Percentiles rank a stretch among this genome's conserved stretches.
Conservation (phyloP, 2,797 vertebrate species). For the Gallinago nigripennis region DNA sequence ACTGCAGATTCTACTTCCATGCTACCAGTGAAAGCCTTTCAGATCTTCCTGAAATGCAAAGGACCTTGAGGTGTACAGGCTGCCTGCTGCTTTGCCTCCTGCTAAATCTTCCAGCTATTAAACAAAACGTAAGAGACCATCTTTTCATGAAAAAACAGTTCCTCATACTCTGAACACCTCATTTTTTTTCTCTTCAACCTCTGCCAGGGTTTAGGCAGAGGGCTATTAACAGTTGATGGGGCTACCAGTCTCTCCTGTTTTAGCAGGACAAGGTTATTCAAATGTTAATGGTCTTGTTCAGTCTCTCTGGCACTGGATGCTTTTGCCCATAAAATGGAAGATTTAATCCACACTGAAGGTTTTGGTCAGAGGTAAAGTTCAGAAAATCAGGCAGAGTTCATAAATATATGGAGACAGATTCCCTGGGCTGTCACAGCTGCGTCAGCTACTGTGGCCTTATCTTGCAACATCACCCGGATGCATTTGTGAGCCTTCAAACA, state of each 20-base stretch:
- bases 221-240: background rate
- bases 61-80: background rate
- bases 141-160: background rate
- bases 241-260: background rate
- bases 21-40: background rate
- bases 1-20: background rate
- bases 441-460: background rate
- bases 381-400: constrained; percentile 28
- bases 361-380: constrained; percentile 32
- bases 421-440: background rate
- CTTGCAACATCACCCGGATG: background rate
- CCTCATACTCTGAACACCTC: background rate
- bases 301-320: background rate
- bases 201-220: background rate
- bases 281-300: constrained; percentile 23
- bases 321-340: constrained; percentile 22
- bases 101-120: background rate
- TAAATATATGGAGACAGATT: background rate
- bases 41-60: background rate
- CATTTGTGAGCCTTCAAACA: background rate
- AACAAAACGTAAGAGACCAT: background rate
- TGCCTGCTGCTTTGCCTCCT: background rate
- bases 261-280: constrained; percentile 34
- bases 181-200: background rate
- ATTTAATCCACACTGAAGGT: constrained; percentile 1